Evolutionary conservation across 2,113 vertebrate species (phyloP).

Genomic region (Synodontis membranacea): DNA sequence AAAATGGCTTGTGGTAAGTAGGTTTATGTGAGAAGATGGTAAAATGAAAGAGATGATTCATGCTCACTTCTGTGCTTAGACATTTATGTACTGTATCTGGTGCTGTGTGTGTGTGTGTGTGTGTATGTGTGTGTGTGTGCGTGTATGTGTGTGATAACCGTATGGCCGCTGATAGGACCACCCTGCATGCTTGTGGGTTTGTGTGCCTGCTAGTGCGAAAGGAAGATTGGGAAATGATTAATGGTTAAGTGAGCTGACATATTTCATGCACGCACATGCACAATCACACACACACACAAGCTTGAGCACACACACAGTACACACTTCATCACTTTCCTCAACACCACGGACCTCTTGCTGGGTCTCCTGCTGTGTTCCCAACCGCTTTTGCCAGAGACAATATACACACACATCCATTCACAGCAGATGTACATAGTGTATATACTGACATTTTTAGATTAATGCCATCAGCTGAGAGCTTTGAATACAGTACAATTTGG

Average conservation of each 20-base stretch:
- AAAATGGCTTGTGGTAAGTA: constrained; percentile 7
- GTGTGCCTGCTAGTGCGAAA: constrained; percentile 4
- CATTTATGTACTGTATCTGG: background rate
- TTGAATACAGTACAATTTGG: background rate
- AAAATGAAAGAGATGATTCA: constrained; percentile 26
- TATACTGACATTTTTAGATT: background rate
- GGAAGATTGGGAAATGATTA: constrained; percentile 39
- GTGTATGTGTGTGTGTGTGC: constrained; percentile 9
- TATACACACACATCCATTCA: constrained; percentile 18
- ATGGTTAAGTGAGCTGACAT: constrained; percentile 37
- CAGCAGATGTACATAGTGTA: background rate
- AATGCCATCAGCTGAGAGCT: constrained; percentile 1
- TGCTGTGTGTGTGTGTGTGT: constrained; percentile 3
- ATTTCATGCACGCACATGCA: constrained; percentile 24
- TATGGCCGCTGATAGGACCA: constrained; percentile 65
- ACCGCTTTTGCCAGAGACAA: constrained; percentile 26
- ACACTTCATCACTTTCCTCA: constrained; percentile 41
- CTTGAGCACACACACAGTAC: constrained; percentile 28
- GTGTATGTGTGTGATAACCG: constrained; percentile 2
- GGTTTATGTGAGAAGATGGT: constrained; percentile 2
- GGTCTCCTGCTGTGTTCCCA: constrained; percentile 39
- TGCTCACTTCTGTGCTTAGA: background rate
- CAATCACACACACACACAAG: background rate
- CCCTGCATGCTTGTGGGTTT: constrained; percentile 56
- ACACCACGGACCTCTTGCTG: constrained; percentile 35